Conservation (phyloP, 2,888 invertebrate species). For the Abrostola tripartita region DNA sequence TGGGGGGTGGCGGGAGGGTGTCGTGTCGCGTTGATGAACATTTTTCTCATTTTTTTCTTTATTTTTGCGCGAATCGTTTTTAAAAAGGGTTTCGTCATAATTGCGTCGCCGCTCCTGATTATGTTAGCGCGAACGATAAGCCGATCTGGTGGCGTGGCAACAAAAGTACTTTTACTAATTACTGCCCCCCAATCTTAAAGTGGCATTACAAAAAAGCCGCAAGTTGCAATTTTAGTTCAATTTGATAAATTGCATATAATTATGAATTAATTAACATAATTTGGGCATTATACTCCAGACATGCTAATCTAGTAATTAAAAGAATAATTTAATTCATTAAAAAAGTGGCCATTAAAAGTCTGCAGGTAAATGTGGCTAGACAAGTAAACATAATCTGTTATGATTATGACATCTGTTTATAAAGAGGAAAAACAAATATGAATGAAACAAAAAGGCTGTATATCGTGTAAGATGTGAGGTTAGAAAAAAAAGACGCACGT, state of each 20-base stretch:
- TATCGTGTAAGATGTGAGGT: constrained; percentile 42
- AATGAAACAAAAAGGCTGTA: constrained; percentile 45
- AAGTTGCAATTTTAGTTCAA: constrained; percentile 27
- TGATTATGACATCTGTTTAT: constrained; percentile 31
- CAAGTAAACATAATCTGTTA: constrained; percentile 18
- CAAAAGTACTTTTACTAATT: constrained; percentile 43
- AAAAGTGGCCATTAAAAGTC: constrained; percentile 15
- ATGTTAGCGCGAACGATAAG: constrained; percentile 81
- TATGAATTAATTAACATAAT: constrained; percentile 46
- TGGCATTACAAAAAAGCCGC: constrained; percentile 25
- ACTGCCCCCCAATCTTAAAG: constrained; percentile 24
- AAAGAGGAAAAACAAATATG: constrained; percentile 43
- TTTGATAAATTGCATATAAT: constrained; percentile 43
- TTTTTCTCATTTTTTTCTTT: constrained; percentile 87
- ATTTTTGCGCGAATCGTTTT: constrained; percentile 88
- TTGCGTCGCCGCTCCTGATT: constrained; percentile 84
- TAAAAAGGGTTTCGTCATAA: constrained; percentile 88
- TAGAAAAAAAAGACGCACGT: constrained; percentile 62
- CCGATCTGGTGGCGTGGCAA: constrained; percentile 58
- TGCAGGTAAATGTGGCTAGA: constrained; percentile 29
- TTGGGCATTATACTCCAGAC: constrained; percentile 22
- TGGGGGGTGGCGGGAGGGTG: constrained; percentile 72
- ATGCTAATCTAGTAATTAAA: constrained; percentile 29
- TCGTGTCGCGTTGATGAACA: constrained; percentile 88
- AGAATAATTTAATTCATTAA: constrained; percentile 13